Evolutionary conservation across 2,797 vertebrate species (phyloP).

Genomic region (Gymnodraco acuticeps): DNA sequence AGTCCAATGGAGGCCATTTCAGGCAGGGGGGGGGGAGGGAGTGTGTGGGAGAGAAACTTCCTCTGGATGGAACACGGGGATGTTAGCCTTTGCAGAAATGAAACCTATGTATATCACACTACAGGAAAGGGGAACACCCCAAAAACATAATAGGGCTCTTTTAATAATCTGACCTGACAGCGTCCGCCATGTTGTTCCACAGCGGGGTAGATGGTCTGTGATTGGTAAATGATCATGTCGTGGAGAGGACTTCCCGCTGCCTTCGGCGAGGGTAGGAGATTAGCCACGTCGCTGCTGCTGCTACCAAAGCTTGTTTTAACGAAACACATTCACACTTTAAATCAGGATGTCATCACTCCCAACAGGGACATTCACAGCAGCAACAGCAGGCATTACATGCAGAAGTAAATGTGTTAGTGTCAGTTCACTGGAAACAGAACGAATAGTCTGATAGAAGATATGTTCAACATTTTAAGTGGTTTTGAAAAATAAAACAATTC

Average conservation of each 20-base stretch:
- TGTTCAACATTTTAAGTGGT: neutral
- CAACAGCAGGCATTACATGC: neutral
- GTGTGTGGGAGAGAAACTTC: too few species aligned
- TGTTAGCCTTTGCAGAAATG: too few species aligned
- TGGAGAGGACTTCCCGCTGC: conserved; percentile 83
- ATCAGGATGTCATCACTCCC: neutral
- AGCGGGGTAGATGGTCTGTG: conserved; percentile 85
- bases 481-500: neutral
- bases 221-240: conserved; percentile 81
- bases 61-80: too few species aligned
- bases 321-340: neutral
- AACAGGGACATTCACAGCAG: neutral
- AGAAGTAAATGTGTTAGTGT: neutral
- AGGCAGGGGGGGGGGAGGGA: too few species aligned
- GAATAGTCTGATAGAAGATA: neutral
- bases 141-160: too few species aligned
- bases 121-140: too few species aligned
- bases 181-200: conserved; percentile 83
- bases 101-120: too few species aligned
- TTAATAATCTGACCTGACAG: conserved; percentile 75
- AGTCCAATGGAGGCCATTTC: too few species aligned
- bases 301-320: conserved; percentile 74
- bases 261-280: conserved; percentile 80
- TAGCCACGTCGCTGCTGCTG: conserved; percentile 82
- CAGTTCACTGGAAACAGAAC: neutral